phyloP scores from a whole-genome alignment of 2,797 vertebrate species.

The Ceyx erithaca region DNA sequence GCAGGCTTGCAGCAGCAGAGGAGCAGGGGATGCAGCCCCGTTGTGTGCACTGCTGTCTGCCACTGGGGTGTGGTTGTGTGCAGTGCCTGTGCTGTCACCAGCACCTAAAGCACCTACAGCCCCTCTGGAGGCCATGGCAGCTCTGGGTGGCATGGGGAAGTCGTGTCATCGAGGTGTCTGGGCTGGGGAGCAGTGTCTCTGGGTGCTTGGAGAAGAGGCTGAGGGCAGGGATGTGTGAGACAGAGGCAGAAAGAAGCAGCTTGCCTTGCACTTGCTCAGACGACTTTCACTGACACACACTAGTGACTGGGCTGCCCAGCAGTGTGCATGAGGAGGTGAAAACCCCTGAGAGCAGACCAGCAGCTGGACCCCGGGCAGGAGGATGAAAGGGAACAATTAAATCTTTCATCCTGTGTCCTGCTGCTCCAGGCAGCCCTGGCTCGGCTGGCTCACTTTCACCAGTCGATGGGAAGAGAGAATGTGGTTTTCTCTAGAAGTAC shows the following conservation, averaged over 20 bases:
- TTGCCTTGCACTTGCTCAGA: neutral
- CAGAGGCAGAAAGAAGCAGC: neutral
- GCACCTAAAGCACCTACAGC: neutral
- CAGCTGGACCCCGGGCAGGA: neutral
- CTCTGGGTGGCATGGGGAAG: neutral
- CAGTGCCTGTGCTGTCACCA: neutral
- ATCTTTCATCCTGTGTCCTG: constrained; percentile 22
- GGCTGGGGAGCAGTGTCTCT: neutral
- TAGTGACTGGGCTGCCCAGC: neutral
- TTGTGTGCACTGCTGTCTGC: neutral
- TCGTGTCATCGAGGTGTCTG: fast-evolving
- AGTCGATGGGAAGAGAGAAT: neutral
- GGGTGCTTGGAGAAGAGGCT: neutral
- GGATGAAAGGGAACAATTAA: constrained; percentile 17
- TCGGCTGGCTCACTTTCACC: constrained; percentile 11
- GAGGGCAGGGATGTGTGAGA: neutral
- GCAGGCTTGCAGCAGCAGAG: neutral
- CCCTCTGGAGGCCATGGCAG: neutral
- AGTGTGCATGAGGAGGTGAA: neutral
- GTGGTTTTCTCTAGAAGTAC: neutral
- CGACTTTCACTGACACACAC: neutral
- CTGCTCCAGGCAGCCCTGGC: constrained; percentile 30
- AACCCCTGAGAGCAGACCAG: neutral
- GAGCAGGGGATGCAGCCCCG: neutral
- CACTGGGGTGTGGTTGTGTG: neutral